These are phyloP conservation scores for Bradypodion ventrale DNA, from an alignment of 2,797 vertebrate genomes.

Conservation along the genomic window DNA sequence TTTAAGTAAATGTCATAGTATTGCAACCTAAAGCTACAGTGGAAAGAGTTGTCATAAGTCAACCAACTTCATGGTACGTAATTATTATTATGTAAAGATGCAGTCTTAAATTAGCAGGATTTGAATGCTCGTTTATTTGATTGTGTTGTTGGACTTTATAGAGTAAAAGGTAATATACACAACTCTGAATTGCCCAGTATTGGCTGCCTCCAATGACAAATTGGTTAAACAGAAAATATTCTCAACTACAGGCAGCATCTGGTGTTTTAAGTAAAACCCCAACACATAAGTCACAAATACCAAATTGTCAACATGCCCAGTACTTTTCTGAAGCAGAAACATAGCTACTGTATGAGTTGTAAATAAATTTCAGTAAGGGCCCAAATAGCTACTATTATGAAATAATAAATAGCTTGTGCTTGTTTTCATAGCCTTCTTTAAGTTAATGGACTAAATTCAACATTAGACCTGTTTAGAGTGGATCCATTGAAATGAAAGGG, in stretches of 20 bases:
- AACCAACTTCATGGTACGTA: too few relatives aligned
- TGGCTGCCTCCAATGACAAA: too few relatives aligned
- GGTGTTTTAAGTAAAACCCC: too few relatives aligned
- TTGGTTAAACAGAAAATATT: too few relatives aligned
- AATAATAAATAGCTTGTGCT: slow-evolving; percentile 2
- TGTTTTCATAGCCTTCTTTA: background rate
- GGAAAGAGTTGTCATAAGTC: too few relatives aligned
- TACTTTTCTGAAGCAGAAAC: background rate
- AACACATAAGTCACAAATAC: background rate
- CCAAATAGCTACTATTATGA: background rate
- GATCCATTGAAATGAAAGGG: background rate
- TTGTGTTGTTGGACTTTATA: background rate
- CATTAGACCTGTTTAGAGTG: background rate
- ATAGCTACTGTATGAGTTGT: background rate
- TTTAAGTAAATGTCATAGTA: background rate
- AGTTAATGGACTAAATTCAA: background rate
- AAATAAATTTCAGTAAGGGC: background rate
- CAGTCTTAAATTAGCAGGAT: background rate
- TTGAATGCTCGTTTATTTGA: background rate
- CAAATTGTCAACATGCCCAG: background rate
- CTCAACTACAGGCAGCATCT: too few relatives aligned
- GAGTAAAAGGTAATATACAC: background rate
- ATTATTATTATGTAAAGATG: background rate
- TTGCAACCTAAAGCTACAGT: background rate
- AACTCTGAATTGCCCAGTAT: background rate